Evolutionary conservation across 30 jellyfish, hydroid and myxozoan species (phyloP).

Genomic region (Pelagia noctiluca): DNA sequence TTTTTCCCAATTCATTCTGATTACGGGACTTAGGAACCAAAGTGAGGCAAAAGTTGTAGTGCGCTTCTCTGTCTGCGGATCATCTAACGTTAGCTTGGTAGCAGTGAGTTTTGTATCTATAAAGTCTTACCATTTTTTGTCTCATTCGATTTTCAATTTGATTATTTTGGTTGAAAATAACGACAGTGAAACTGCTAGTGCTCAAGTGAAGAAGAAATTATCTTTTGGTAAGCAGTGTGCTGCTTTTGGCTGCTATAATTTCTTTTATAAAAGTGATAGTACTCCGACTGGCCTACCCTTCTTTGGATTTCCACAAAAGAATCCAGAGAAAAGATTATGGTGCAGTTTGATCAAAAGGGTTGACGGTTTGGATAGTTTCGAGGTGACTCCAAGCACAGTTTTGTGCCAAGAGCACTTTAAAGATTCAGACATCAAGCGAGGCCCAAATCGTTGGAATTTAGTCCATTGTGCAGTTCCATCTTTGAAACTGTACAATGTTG

Average conservation of each 20-base stretch:
- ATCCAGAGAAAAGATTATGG: slow-evolving; percentile 38
- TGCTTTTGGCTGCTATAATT: slow-evolving; percentile 16
- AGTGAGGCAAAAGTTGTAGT: no score
- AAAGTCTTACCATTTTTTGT: no score
- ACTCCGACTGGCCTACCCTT: slow-evolving; percentile 51
- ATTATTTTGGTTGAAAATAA: slow-evolving; percentile 8
- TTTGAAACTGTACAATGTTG: not conserved
- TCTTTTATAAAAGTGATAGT: slow-evolving; percentile 16
- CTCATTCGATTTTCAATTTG: no score
- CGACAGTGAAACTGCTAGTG: not conserved
- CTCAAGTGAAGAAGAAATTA: not conserved
- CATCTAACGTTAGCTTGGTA: no score
- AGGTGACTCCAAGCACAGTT: slow-evolving; percentile 37
- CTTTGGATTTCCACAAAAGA: slow-evolving; percentile 42
- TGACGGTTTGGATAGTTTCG: slow-evolving; percentile 52
- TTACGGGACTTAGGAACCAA: no score
- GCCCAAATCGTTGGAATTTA: slow-evolving; percentile 41
- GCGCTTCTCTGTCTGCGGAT: no score
- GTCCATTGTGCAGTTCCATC: slow-evolving; percentile 31
- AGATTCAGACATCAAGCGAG: slow-evolving; percentile 38
- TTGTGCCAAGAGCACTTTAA: slow-evolving; percentile 51
- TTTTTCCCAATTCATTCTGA: no score
- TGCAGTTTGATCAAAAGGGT: slow-evolving; percentile 24
- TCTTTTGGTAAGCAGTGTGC: slow-evolving; percentile 28
- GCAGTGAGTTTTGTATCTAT: no score